Base-by-base conservation (phyloP, 2,113 vertebrate species). In the Cyphomyrus plagiostoma region DNA sequence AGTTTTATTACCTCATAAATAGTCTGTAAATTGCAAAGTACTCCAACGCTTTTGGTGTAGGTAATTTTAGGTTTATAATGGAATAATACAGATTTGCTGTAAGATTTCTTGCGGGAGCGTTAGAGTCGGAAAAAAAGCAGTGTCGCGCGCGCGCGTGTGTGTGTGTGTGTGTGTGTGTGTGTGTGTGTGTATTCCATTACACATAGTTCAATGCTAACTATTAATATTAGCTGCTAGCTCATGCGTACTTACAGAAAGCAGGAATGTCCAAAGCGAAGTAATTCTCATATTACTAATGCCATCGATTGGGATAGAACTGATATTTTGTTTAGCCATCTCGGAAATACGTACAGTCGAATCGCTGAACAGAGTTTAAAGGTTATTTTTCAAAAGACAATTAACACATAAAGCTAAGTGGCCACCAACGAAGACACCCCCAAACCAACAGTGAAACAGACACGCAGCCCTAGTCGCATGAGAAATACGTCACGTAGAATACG, bases 201-300 rank as follows among this genome's bases (percentile, higher is more conserved):
- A 58, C 15, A 19, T 87, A 87, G 1, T 39, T 84, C 45, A 23
- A 6, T 3, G 50, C 17, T 30, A 15, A 19, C 0, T 89, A 66
- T 74, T 35, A 42, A 17, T 23, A 86, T 77, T 5, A 49, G 21
- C 4, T 5, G 0, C 45, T 30, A 39, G 21, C 10, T 8, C 83
- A n/a, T 26, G 19, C 10, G 2, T 0, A 92, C 96, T 94, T 94
- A 97, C 96, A 87, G 96, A 96, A 92, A 95, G 91, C 48, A 97
- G 91, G 90, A 96, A 95, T 4, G 94, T 95, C 96, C 96, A 96
- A 90, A 95, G 88, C 1, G 95, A 96, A 23, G 96, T 96, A 45
- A 96, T 94, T 89, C 93, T 93, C 88, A 96, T 80, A n/a, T 96
- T 92, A 50, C 96, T 96, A 90, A 95, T 95, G 3, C 80, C 95